Evolutionary conservation across 2,113 vertebrate species (phyloP).

Genomic region (Crotalus helleri): DNA sequence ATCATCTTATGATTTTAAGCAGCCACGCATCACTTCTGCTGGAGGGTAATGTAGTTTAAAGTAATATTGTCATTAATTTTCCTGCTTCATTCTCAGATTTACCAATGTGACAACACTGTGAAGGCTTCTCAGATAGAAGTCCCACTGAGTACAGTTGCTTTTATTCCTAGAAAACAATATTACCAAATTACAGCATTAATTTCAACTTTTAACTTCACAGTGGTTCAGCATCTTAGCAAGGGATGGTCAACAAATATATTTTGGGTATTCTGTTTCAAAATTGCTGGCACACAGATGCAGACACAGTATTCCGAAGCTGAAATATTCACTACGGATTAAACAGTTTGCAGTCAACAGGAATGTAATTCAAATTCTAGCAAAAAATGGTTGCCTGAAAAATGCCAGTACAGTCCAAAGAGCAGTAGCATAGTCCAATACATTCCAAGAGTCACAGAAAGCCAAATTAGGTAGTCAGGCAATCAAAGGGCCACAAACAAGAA

Average conservation of each 20-base stretch:
- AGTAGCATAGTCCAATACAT: neutral
- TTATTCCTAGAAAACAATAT: neutral
- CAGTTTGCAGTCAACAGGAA: neutral
- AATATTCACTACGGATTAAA: neutral
- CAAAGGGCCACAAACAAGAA: neutral
- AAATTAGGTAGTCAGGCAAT: neutral
- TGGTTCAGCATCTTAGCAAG: neutral
- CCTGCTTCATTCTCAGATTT: neutral
- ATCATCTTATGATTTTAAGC: neutral
- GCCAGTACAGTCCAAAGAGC: neutral
- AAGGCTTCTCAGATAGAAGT: neutral
- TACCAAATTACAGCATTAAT: neutral
- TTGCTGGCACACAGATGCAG: neutral
- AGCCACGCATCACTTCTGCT: neutral
- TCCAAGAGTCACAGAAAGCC: neutral
- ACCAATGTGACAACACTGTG: neutral
- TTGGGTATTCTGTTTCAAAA: neutral
- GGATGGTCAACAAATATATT: neutral
- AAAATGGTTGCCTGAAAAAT: neutral
- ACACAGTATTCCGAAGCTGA: neutral
- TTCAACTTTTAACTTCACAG: neutral
- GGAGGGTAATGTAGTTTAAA: conserved; percentile 53
- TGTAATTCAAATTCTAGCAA: neutral
- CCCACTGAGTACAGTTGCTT: neutral
- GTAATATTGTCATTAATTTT: neutral